Base-by-base conservation (phyloP, 2,797 vertebrate genomes). In the Dendrocincla fuliginosa region DNA sequence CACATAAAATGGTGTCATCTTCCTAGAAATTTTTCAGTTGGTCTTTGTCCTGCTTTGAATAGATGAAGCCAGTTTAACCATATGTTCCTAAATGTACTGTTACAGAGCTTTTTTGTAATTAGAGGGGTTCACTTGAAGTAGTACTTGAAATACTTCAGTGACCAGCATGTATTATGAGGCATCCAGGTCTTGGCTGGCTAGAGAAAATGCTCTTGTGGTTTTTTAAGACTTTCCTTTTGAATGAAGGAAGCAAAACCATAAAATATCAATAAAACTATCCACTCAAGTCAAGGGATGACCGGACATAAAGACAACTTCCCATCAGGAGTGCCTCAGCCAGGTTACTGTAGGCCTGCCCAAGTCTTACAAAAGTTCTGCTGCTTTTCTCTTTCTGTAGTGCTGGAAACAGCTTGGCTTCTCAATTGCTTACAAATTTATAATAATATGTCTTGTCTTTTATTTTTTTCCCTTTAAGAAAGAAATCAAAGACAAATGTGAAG, bases 41-140 rank as follows among this genome's bases (percentile, higher is more conserved):
- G 22, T 20, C 77, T 95, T 94, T 87, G 49, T 78, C 93, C 84
- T 60, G 57, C 61, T 49, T 60, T 87, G 93, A 97, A 94, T 70
- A 95, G 63, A 82, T 52, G 5, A 88, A 78, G 11, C 19, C 82
- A 77, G 28, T 75, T 93, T 93, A 94, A 94, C 87, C 41, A 61
- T 68, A 80, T 68, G 59, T 95, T 97, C 67, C 57, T 84, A 90
- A 90, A 73, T 69, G n/a, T 52, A 70, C 17, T 2, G 94, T 96
- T 96, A 80, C 27, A 77, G 78, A n/a, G 44, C 0, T 65, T 85
- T 75, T 90, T 74, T 82, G 53, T 89, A 95, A 97, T 85, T 93
- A 50, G 19, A 88, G 60, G 64, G 74, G 67, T 93, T 93, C 84
- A 90, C 52, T 87, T 56, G 56, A 74, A 86, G 44, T 46, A 70